A percentile compares a stretch with the other conserved stretches of the same genome.
Evolutionary conservation across 1,140 invertebrate genomes (phyloP).

Genomic region (Archegozetes longisetosus): DNA sequence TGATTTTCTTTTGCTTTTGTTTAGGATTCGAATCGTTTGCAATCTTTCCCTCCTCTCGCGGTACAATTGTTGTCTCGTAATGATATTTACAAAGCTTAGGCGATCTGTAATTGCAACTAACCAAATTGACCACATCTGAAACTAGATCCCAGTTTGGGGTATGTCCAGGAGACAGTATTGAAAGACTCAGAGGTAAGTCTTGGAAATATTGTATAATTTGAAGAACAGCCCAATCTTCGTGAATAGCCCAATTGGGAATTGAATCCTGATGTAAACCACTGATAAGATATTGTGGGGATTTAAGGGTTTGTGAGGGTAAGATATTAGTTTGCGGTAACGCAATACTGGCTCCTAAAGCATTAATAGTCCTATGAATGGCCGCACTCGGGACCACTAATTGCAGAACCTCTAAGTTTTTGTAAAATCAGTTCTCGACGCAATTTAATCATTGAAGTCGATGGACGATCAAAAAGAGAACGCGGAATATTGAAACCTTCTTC

Average conservation of each 20-base stretch:
- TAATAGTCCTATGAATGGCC: slow-evolving; percentile 4
- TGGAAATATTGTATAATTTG: slow-evolving; percentile 62
- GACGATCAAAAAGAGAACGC: slow-evolving; percentile 70
- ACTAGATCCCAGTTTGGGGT: slow-evolving; percentile 88
- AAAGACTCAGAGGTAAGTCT: slow-evolving; percentile 59
- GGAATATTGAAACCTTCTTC: slow-evolving; percentile 62
- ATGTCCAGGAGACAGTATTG: slow-evolving; percentile 59
- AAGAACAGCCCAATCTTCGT: slow-evolving; percentile 72
- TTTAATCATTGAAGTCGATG: slow-evolving; percentile 54
- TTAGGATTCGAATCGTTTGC: slow-evolving; percentile 38
- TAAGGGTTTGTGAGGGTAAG: not conserved
- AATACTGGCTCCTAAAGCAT: slow-evolving; percentile 3
- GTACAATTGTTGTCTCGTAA: slow-evolving; percentile 57
- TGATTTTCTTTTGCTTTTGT: slow-evolving; percentile 37
- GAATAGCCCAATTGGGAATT: slow-evolving; percentile 65
- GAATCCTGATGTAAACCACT: slow-evolving; percentile 24
- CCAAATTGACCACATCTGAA: slow-evolving; percentile 70
- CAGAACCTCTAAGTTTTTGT: slow-evolving; percentile 41
- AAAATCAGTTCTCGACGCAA: slow-evolving; percentile 55
- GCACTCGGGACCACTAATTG: slow-evolving; percentile 28
- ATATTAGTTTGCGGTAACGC: slow-evolving; percentile 21
- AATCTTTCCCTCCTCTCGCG: slow-evolving; percentile 69
- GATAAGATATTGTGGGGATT: slow-evolving; percentile 14
- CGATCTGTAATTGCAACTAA: slow-evolving; percentile 59
- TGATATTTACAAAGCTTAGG: slow-evolving; percentile 69